phyloP scores from a whole-genome alignment of 2,113 vertebrate species.

The Scalopus aquaticus region DNA sequence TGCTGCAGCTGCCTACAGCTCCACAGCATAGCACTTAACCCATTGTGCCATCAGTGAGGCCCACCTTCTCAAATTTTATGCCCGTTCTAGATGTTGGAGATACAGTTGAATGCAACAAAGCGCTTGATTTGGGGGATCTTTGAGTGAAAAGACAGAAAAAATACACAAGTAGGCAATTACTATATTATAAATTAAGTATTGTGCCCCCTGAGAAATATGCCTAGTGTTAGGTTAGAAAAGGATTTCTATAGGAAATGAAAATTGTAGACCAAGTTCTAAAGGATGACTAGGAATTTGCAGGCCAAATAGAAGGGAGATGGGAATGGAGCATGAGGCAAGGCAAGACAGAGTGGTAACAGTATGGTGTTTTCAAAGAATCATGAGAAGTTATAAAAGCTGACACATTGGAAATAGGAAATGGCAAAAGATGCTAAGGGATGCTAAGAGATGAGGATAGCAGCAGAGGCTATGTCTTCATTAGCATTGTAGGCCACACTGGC shows the following conservation, averaged over 20 bases:
- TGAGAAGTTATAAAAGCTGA: background rate
- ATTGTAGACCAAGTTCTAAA: background rate
- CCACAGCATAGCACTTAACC: no score
- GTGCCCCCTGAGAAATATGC: no score
- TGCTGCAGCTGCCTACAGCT: no score
- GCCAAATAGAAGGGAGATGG: background rate
- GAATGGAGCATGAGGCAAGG: background rate
- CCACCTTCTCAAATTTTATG: background rate
- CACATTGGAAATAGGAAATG: no score
- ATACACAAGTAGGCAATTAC: background rate
- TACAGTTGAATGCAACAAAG: background rate
- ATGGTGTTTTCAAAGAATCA: background rate
- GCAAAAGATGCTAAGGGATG: no score
- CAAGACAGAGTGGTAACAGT: background rate
- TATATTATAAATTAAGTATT: background rate
- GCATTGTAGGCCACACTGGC: no score
- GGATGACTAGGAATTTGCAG: background rate
- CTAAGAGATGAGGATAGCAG: no score
- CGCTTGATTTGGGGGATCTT: background rate
- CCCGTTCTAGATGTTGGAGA: background rate
- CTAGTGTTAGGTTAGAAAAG: background rate
- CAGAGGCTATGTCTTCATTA: no score
- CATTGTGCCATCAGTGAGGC: no score
- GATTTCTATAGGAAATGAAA: background rate
- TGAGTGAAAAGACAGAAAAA: background rate